Conservation (phyloP, 2,888 invertebrate species). For the Hirtodrosophila confusa region DNA sequence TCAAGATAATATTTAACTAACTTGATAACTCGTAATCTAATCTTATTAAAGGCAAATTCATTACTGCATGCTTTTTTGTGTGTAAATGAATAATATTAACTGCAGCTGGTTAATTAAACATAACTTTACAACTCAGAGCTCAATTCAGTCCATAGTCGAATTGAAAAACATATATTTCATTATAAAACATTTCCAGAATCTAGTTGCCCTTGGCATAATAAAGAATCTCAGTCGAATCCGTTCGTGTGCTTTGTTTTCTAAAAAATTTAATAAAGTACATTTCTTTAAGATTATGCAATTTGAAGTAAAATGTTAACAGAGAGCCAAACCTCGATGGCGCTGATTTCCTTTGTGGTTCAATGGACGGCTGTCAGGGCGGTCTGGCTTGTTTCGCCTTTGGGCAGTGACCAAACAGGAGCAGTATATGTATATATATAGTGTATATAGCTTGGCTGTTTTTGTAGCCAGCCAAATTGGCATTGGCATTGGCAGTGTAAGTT, state of each 20-base stretch:
- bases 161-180: no score
- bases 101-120: no score
- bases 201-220: no score
- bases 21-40: no score
- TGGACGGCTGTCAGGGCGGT: slow-evolving; percentile 41
- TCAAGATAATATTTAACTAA: no score
- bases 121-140: no score
- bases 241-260: background rate
- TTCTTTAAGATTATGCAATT: slow-evolving; percentile 36
- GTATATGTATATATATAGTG: slow-evolving; percentile 3
- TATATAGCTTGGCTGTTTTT: slow-evolving; percentile 15
- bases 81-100: no score
- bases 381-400: slow-evolving; percentile 44
- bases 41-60: no score
- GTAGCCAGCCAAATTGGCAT: slow-evolving; percentile 34
- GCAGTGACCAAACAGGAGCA: slow-evolving; percentile 51
- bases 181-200: no score
- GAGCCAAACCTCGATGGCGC: slow-evolving; percentile 1
- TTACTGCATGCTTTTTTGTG: no score
- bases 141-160: no score
- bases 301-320: slow-evolving; percentile 41
- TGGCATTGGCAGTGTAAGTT: slow-evolving; percentile 46
- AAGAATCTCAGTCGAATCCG: no score
- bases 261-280: background rate
- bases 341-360: slow-evolving; percentile 52